Evolutionary conservation across 1,140 invertebrate species (phyloP).

Genomic region (Heliconius eleuchia): DNA sequence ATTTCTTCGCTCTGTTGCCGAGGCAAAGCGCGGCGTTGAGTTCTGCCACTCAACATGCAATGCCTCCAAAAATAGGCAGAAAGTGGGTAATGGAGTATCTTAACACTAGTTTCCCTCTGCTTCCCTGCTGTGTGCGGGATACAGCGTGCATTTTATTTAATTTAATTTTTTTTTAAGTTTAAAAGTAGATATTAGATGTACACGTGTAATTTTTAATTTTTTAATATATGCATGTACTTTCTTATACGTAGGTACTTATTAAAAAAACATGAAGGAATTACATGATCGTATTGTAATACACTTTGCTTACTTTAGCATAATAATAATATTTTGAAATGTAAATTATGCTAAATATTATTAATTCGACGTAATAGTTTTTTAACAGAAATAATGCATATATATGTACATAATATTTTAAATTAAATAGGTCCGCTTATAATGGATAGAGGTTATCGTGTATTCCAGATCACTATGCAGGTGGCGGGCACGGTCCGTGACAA

Average conservation of each 20-base stretch:
- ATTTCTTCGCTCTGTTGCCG: no score
- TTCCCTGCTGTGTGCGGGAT: no score
- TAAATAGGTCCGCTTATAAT: slow-evolving; percentile 20
- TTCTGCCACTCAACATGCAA: no score
- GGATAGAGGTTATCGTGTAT: slow-evolving; percentile 43
- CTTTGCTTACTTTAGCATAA: slow-evolving; percentile 1
- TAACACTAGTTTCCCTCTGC: no score
- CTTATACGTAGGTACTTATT: not conserved
- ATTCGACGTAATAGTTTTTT: slow-evolving; percentile 6
- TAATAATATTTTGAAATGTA: slow-evolving; percentile 4
- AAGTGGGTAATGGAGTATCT: no score
- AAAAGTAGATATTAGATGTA: not conserved
- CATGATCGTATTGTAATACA: not conserved
- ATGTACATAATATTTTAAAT: not conserved
- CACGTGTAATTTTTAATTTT: not conserved
- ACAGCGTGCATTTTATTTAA: no score
- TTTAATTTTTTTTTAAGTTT: no score
- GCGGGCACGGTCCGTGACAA: slow-evolving; percentile 61
- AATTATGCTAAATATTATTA: slow-evolving; percentile 2
- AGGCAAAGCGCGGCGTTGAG: no score
- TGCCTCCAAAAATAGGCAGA: no score
- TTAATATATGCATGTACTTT: no score
- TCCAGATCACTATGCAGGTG: slow-evolving; percentile 64
- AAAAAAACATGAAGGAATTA: not conserved
- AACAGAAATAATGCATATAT: not conserved